phyloP scores from a whole-genome alignment of 2,113 vertebrate genomes.

The Cisticola juncidis region DNA sequence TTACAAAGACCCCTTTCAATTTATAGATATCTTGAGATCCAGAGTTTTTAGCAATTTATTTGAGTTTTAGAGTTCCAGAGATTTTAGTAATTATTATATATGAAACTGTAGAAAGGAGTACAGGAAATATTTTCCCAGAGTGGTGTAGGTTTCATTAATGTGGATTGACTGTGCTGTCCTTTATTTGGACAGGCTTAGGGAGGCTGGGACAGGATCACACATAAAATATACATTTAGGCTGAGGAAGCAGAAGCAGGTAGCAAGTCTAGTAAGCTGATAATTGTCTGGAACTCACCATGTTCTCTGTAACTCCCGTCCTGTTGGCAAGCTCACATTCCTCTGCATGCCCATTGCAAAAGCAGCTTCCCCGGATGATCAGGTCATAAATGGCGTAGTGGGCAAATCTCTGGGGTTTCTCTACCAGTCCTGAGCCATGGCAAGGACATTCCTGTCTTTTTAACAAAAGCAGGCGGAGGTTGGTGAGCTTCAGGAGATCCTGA shows the following conservation, averaged over 20 bases:
- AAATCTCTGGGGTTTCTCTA: constrained; percentile 69
- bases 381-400: constrained; percentile 84
- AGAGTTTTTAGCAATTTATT: not conserved
- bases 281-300: constrained; percentile 52
- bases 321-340: constrained; percentile 78
- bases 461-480: constrained; percentile 84
- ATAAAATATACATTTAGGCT: not conserved
- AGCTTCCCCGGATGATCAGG: constrained; percentile 84
- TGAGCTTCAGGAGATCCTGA: constrained; percentile 80
- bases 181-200: not conserved
- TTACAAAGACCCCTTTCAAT: not conserved
- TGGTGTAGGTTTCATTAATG: not conserved
- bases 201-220: not conserved
- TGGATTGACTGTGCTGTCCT: not conserved
- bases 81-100: not conserved
- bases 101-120: not conserved
- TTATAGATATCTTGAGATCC: not conserved
- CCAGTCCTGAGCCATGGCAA: not conserved
- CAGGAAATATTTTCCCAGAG: not conserved
- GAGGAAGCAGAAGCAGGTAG: not conserved
- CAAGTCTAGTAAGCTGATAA: not conserved
- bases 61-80: not conserved
- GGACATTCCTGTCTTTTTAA: constrained; percentile 82
- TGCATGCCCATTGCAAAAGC: constrained; percentile 88
- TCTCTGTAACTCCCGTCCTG: not conserved